Conservation (phyloP, 2,888 invertebrate genomes). For the Andricus curvator region DNA sequence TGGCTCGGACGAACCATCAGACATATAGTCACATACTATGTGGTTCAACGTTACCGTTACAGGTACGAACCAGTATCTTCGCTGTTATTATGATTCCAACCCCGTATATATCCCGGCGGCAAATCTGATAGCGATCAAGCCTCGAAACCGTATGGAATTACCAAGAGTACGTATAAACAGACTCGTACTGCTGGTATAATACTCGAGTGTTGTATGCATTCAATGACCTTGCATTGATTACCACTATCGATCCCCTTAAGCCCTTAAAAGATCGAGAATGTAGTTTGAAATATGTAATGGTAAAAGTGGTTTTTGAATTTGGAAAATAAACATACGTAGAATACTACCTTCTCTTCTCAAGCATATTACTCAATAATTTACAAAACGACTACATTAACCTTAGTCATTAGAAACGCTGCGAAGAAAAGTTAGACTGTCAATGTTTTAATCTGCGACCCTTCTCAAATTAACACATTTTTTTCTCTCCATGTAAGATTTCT, state of each 20-base stretch:
- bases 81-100: conserved; percentile 23
- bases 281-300: not conserved
- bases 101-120: conserved; percentile 6
- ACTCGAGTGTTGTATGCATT: conserved; percentile 11
- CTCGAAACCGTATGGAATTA: conserved; percentile 30
- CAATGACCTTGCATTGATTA: conserved; percentile 27
- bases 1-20: not conserved
- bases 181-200: not conserved
- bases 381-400: not conserved
- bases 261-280: not conserved
- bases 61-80: not conserved
- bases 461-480: not conserved
- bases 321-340: not conserved
- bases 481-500: not conserved
- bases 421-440: not conserved
- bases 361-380: not conserved
- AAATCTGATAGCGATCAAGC: conserved; percentile 24
- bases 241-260: not conserved
- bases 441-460: not conserved
- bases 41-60: not conserved
- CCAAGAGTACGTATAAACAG: conserved; percentile 33
- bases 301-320: not conserved
- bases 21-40: not conserved
- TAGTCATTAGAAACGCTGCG: not conserved
- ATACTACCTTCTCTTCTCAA: no score